Conservation (phyloP, 92 coral and sea anemone species). For the Zoanthus solanderi region DNA sequence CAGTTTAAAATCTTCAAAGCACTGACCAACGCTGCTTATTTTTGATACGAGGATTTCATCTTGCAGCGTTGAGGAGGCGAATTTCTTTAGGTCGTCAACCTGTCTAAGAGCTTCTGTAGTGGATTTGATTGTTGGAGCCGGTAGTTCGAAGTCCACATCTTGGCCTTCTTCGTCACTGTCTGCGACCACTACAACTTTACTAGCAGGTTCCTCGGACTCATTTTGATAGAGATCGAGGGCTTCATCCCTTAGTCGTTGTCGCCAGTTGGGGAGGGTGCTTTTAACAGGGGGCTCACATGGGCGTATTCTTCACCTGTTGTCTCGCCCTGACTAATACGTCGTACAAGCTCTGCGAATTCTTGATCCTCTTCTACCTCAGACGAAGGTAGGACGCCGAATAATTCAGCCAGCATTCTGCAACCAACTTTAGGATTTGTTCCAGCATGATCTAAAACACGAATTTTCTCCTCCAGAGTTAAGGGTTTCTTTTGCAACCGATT, state of each 20-base stretch:
- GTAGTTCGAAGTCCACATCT: not conserved
- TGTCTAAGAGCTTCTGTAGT: slow-evolving; percentile 1
- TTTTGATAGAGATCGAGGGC: not conserved
- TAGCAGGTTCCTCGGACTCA: not conserved
- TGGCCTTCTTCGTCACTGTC: not conserved
- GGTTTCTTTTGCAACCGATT: too few species aligned
- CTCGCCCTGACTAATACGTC: not conserved
- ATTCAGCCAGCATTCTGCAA: too few species aligned
- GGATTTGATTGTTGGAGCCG: not conserved
- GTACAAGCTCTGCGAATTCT: not conserved
- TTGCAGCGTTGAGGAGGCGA: not conserved
- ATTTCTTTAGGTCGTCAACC: not conserved
- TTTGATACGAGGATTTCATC: not conserved
- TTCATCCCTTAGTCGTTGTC: not conserved
- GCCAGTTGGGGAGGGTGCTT: slow-evolving; percentile 7
- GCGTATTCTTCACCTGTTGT: slow-evolving; percentile 7
- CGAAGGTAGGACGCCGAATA: not conserved
- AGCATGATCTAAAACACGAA: too few species aligned
- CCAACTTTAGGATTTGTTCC: too few species aligned
- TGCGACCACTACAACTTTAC: not conserved
- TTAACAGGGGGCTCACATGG: not conserved
- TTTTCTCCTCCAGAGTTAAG: too few species aligned
- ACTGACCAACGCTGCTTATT: not conserved
- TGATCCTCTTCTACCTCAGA: not conserved
- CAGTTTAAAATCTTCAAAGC: not conserved